Conservation (phyloP, 1,140 invertebrate species). For the Aphaenogaster ashmeadi region DNA sequence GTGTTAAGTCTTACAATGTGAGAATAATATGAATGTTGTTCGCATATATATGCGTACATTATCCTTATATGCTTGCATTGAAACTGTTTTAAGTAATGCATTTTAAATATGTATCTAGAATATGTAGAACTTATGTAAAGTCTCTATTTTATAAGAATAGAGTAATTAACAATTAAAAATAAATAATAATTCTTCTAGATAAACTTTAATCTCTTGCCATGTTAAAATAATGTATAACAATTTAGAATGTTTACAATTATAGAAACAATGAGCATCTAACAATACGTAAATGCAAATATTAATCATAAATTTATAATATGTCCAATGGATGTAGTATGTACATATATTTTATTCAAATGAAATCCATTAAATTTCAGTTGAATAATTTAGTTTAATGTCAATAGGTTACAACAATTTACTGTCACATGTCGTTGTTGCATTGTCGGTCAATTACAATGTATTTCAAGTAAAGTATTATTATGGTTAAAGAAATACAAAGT, state of each 20-base stretch:
- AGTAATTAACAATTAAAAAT: slow-evolving; percentile 5
- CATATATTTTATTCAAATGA: not conserved
- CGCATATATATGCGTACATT: not conserved
- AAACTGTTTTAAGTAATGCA: not conserved
- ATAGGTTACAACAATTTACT: not conserved
- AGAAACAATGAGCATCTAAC: not conserved
- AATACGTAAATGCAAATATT: not conserved
- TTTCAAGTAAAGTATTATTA: not conserved
- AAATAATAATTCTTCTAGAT: not conserved
- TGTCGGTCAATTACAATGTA: not conserved
- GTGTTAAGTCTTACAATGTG: not conserved
- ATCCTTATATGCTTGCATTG: not conserved
- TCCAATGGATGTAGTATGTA: not conserved
- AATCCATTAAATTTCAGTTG: not conserved
- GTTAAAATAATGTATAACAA: not conserved
- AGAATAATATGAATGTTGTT: not conserved
- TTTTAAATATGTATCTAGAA: not conserved
- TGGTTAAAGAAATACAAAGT: not conserved
- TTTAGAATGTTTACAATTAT: not conserved
- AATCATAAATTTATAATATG: not conserved
- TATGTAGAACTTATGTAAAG: not conserved
- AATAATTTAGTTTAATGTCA: not conserved
- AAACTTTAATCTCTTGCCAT: not conserved
- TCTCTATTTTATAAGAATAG: not conserved
- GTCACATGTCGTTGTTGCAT: not conserved